phyloP scores from a whole-genome alignment of 2,888 invertebrate genomes.

The Scaeva pyrastri region DNA sequence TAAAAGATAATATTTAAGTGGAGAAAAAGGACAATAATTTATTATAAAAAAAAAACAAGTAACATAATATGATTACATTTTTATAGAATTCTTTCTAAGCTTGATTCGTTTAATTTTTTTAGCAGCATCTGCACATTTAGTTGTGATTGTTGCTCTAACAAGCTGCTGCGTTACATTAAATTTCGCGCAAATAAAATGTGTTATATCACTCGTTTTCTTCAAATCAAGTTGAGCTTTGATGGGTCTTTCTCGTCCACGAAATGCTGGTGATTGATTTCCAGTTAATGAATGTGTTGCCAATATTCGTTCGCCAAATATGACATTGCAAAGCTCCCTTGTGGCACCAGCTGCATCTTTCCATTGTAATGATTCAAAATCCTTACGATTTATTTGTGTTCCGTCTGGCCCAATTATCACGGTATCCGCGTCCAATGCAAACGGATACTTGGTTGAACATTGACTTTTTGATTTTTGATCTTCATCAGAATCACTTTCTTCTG shows the following conservation, averaged over 20 bases:
- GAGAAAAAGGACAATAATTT: background rate
- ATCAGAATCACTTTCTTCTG: background rate
- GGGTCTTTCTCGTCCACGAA: slow-evolving; percentile 76
- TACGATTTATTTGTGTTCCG: slow-evolving; percentile 79
- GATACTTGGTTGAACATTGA: background rate
- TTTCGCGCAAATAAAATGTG: slow-evolving; percentile 80
- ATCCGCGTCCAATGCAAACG: background rate
- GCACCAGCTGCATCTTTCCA: slow-evolving; percentile 84
- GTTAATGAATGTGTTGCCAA: slow-evolving; percentile 86
- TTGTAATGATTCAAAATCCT: slow-evolving; percentile 83
- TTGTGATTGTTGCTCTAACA: slow-evolving; percentile 35
- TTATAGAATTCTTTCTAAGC: background rate
- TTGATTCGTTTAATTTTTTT: slow-evolving; percentile 36
- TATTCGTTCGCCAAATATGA: slow-evolving; percentile 85
- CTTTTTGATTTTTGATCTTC: background rate
- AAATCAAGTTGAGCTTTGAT: slow-evolving; percentile 82
- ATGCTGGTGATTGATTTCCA: slow-evolving; percentile 85
- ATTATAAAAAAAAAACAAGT: background rate
- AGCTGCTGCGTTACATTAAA: slow-evolving; percentile 37
- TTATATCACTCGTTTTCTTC: slow-evolving; percentile 84
- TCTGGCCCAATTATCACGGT: slow-evolving; percentile 79
- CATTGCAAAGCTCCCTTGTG: slow-evolving; percentile 85
- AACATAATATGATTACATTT: background rate
- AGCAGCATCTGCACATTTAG: slow-evolving; percentile 23
- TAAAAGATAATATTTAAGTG: too few species aligned